Conservation (phyloP, 2,888 invertebrate species). For the Scrobipalpa costella region DNA sequence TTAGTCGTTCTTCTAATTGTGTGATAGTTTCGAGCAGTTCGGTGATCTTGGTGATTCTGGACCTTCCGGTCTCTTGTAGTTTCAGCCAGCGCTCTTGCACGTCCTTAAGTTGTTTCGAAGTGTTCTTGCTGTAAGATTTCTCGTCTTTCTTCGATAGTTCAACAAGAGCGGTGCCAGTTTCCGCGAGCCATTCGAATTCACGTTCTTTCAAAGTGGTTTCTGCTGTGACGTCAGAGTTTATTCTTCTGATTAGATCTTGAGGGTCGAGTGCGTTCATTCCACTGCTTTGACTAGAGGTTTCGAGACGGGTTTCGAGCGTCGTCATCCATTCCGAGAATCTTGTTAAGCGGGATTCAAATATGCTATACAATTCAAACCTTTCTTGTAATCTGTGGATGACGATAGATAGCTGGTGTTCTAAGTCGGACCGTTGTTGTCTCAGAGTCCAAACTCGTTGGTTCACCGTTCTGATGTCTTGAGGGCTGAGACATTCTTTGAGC, state of each 20-base stretch:
- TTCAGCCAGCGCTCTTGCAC: conserved; percentile 85
- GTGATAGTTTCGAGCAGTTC: conserved; percentile 86
- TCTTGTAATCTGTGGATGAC: conserved; percentile 88
- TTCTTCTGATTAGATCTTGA: conserved; percentile 85
- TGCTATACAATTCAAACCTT: conserved; percentile 84
- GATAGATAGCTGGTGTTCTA: conserved; percentile 88
- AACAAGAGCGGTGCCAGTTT: conserved; percentile 84
- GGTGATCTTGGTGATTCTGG: conserved; percentile 85
- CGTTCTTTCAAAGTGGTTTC: conserved; percentile 88
- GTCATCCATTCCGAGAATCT: conserved; percentile 87
- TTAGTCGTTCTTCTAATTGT: conserved; percentile 86
- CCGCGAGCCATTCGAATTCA: conserved; percentile 89
- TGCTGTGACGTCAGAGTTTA: conserved; percentile 87
- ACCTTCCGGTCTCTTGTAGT: conserved; percentile 84
- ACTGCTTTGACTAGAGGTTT: conserved; percentile 78
- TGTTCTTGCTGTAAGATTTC: conserved; percentile 71
- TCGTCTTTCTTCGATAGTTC: conserved; percentile 84
- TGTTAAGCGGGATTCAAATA: conserved; percentile 85
- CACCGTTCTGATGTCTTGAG: conserved; percentile 90
- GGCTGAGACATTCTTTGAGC: conserved; percentile 91
- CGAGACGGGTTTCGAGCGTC: conserved; percentile 84
- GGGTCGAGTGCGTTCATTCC: conserved; percentile 82
- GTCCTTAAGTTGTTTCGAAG: conserved; percentile 81
- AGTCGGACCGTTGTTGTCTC: conserved; percentile 89
- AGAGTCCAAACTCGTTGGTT: conserved; percentile 89